Evolutionary conservation across 1,140 invertebrate genomes (phyloP), one percentile per base, ranked within the genome.

Genomic region (Cepaea nemoralis): DNA sequence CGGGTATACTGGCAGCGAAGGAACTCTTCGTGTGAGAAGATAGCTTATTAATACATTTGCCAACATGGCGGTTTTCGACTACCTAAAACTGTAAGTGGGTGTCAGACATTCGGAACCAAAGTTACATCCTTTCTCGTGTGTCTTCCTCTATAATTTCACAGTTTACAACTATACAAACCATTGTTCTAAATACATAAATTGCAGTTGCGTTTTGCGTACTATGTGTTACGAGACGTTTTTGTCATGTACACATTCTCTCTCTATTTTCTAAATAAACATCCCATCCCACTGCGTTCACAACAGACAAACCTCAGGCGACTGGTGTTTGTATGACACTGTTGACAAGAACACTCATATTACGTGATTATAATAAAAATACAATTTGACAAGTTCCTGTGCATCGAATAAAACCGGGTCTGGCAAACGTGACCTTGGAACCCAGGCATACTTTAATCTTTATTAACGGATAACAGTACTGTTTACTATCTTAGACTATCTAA

Each of bases 51-150:
- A 6, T 71, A 31, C 35, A 48, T 77, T 37, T 77, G 75, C 75
- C 75, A 77, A 77, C 75, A 77, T 77, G 75, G 75, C 31, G 50
- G 75, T 77, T 35, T 63, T 24, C 75, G 75, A 77, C 50, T 42
- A 22, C 12, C 33, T 77, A 33, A 77, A 77, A 31, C 50, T 77
- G 75, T 77, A 77, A 63, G 75, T 77, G 48, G 55, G 50, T 24
- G 50, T 55, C n/a, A 55, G n/a, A 55, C n/a, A 55, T 55, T 24
- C n/a, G 19, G 42, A 14, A 14, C 3, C 19, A 55, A 55, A 55
- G n/a, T n/a, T 2, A 55, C 50, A 1, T 14, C n/a, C 19, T 22
- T 55, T 19, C n/a, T 22, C 50, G 16, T 55, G 8, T 55, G 3
- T 55, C 8, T 55, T 55, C 22, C 5, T 55, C 19, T 1, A 55